Conservation (phyloP, 2,888 invertebrate genomes). For the Dryobotodes eremita region DNA sequence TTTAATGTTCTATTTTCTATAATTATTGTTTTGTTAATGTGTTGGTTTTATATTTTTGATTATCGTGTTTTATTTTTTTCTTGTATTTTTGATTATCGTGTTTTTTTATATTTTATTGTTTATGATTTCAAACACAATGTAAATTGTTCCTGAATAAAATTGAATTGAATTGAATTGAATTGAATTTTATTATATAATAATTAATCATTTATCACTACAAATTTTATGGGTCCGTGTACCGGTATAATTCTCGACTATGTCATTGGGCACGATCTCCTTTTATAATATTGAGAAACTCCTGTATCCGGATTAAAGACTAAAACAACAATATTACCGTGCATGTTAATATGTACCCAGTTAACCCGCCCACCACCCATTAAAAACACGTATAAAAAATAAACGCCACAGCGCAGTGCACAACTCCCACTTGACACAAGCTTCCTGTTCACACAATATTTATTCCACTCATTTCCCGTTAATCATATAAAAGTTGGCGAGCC, state of each 20-base stretch:
- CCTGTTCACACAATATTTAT: slow-evolving; percentile 54
- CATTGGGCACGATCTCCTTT: slow-evolving; percentile 4
- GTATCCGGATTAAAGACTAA: not conserved
- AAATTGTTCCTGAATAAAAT: too few species aligned
- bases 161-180: too few species aligned
- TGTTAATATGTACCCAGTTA: too few species aligned
- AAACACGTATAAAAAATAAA: slow-evolving; percentile 24
- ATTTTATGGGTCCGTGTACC: slow-evolving; percentile 27
- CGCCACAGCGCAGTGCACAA: not conserved
- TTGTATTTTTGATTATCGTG: too few species aligned
- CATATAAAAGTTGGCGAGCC: slow-evolving; percentile 58
- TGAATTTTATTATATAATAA: too few species aligned
- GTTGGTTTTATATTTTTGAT: too few species aligned
- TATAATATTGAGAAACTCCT: not conserved
- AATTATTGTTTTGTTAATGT: too few species aligned
- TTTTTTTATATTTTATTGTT: too few species aligned
- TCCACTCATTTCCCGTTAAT: slow-evolving; percentile 56
- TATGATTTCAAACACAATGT: too few species aligned
- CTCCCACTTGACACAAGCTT: slow-evolving; percentile 23
- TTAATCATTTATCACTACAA: not conserved
- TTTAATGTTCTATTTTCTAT: too few species aligned
- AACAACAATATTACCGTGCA: not conserved
- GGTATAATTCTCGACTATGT: slow-evolving; percentile 24
- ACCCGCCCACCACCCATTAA: not conserved
- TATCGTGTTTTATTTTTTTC: too few species aligned